These are phyloP conservation scores for Epizoanthus ramosus DNA, from an alignment of 92 coral and sea anemone genomes.

Conservation along the genomic window DNA sequence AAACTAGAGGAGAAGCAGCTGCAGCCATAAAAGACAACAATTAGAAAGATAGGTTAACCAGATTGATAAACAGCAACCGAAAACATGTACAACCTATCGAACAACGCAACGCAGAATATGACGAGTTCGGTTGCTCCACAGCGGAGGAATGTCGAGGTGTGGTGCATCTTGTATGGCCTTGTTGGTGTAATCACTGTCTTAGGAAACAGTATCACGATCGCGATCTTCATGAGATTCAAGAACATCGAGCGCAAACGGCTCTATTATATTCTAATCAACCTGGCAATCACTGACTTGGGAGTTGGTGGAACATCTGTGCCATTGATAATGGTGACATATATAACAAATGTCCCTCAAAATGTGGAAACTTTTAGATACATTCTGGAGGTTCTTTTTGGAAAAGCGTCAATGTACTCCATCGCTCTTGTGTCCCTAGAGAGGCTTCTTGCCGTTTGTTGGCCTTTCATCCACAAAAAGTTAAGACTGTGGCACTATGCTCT, in stretches of 20 bases:
- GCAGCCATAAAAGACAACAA: too few relatives aligned
- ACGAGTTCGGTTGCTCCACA: too few relatives aligned
- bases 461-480: neutral
- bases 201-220: slow-evolving; percentile 30
- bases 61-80: too few relatives aligned
- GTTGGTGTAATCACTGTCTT: neutral
- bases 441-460: slow-evolving; percentile 17
- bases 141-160: neutral
- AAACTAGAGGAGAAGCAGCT: too few relatives aligned
- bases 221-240: slow-evolving; percentile 3
- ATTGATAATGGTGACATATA: neutral
- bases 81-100: too few relatives aligned
- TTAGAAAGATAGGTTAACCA: too few relatives aligned
- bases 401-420: slow-evolving; percentile 19
- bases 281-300: slow-evolving; percentile 12
- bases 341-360: neutral
- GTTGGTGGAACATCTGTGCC: slow-evolving; percentile 21
- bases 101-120: too few relatives aligned
- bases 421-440: slow-evolving; percentile 3
- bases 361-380: neutral
- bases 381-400: slow-evolving; percentile 14
- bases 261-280: slow-evolving; percentile 12
- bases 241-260: slow-evolving; percentile 13
- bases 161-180: neutral
- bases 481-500: slow-evolving; percentile 18